Conservation (phyloP, 2,113 vertebrate genomes). For the Penelope pileata region DNA sequence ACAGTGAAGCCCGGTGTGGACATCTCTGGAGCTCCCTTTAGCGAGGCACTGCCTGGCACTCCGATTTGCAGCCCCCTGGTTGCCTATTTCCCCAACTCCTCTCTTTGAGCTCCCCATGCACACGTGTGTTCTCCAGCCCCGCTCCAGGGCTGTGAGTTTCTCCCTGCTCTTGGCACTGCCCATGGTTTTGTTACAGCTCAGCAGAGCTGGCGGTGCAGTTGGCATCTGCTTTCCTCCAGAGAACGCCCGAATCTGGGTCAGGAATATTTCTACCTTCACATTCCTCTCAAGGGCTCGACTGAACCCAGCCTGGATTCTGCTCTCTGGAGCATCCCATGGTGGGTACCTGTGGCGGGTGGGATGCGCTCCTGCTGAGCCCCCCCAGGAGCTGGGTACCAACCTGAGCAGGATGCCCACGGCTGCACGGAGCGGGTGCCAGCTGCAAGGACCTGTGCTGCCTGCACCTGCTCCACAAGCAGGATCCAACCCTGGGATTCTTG, state of each 20-base stretch:
- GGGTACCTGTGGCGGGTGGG: neutral
- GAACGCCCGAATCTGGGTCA: slow-evolving; percentile 69
- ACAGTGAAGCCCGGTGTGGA: neutral
- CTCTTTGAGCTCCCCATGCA: neutral
- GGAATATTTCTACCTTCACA: slow-evolving; percentile 33
- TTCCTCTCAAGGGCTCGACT: slow-evolving; percentile 36
- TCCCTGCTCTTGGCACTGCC: neutral
- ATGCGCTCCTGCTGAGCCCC: neutral
- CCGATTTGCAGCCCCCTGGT: neutral
- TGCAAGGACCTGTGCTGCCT: neutral
- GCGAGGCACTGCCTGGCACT: neutral
- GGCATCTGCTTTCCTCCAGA: slow-evolving; percentile 65
- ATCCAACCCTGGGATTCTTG: neutral
- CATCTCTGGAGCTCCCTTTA: neutral
- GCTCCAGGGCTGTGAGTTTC: neutral
- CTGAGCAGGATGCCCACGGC: neutral
- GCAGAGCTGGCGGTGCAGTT: slow-evolving; percentile 39
- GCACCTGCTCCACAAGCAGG: neutral
- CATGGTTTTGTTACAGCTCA: slow-evolving; percentile 56
- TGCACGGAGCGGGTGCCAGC: neutral
- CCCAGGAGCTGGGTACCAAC: neutral
- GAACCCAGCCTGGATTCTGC: slow-evolving; percentile 1
- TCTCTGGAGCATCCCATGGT: neutral
- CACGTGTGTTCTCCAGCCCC: neutral
- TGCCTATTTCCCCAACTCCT: neutral